Evolutionary conservation across 2,113 vertebrate genomes (phyloP).

Genomic region (Ptyas mucosa): DNA sequence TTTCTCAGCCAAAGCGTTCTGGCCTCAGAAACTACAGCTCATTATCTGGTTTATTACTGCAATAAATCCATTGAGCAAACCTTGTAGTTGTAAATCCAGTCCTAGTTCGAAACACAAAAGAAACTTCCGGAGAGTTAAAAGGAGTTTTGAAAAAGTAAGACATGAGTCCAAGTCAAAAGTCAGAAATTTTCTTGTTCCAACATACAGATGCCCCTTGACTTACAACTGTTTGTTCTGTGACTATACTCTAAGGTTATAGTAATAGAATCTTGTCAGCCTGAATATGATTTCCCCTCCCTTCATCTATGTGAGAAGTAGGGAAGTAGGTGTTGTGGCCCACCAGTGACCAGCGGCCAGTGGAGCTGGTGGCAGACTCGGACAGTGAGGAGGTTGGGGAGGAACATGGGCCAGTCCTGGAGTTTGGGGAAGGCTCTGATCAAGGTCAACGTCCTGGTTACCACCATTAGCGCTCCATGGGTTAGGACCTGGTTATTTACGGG

Average conservation of each 20-base stretch:
- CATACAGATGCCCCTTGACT: too few relatives aligned
- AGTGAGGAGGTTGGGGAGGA: too few relatives aligned
- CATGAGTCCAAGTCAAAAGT: background rate
- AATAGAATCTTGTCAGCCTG: background rate
- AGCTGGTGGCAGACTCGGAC: too few relatives aligned
- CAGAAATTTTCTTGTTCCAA: background rate
- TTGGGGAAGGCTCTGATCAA: too few relatives aligned
- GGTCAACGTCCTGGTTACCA: too few relatives aligned
- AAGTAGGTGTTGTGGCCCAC: too few relatives aligned
- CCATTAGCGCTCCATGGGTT: too few relatives aligned
- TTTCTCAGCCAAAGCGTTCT: background rate
- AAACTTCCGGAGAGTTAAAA: background rate
- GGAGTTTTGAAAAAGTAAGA: background rate
- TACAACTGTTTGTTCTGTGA: too few relatives aligned
- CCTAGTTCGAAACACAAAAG: background rate
- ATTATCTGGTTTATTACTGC: background rate
- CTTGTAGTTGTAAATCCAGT: background rate
- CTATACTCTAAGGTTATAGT: background rate
- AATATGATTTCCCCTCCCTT: background rate
- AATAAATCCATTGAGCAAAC: background rate
- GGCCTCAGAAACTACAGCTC: background rate
- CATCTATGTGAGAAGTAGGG: background rate
- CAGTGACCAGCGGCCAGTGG: too few relatives aligned
- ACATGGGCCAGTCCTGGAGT: too few relatives aligned
- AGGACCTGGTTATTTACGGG: too few relatives aligned